These are phyloP conservation scores for Lasioglossum lativentre DNA, from an alignment of 2,888 invertebrate species.

Conservation along the genomic window DNA sequence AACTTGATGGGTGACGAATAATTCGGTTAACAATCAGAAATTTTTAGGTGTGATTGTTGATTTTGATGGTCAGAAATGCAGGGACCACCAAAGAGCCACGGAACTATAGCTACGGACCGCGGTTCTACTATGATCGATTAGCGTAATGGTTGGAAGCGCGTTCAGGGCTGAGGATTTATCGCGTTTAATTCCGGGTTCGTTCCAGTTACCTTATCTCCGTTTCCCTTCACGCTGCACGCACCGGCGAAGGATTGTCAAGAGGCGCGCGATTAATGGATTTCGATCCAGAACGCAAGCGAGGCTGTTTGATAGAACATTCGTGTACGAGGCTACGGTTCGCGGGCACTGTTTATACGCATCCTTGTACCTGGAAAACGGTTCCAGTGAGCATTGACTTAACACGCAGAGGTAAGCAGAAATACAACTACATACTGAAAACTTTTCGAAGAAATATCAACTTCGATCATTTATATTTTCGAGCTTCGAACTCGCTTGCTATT, in stretches of 20 bases:
- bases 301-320: constrained; percentile 3
- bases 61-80: neutral
- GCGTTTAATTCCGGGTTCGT: constrained; percentile 23
- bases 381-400: constrained; percentile 2
- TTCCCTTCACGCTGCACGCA: constrained; percentile 22
- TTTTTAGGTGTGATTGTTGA: neutral
- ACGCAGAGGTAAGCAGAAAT: neutral
- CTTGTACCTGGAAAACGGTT: constrained; percentile 19
- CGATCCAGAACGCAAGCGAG: constrained; percentile 10
- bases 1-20: neutral
- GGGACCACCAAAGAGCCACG: neutral
- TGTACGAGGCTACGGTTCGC: constrained; percentile 19
- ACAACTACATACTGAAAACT: neutral
- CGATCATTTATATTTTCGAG: neutral
- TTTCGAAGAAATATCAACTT: neutral
- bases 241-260: constrained; percentile 18
- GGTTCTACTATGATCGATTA: constrained; percentile 12
- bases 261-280: constrained; percentile 21
- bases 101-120: neutral
- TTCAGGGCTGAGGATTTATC: constrained; percentile 15
- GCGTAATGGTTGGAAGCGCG: constrained; percentile 3
- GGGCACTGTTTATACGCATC: constrained; percentile 2
- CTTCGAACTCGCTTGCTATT: neutral
- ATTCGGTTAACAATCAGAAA: neutral
- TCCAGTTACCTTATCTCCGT: constrained; percentile 23